Conservation (phyloP, 2,888 invertebrate genomes). For the Leistus spinibarbis region DNA sequence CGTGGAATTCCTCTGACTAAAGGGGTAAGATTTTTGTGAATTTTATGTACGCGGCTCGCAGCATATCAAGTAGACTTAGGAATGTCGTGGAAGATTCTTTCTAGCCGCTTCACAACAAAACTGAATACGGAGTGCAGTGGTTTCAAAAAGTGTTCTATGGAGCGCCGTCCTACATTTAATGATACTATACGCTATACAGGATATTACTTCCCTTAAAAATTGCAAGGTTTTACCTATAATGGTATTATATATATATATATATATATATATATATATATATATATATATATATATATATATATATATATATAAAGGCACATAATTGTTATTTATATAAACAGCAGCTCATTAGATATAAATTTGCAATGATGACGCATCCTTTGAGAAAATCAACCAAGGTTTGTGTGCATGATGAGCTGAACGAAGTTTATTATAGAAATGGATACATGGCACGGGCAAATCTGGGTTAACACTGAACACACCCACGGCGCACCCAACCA, state of each 20-base stretch:
- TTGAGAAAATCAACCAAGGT: background rate
- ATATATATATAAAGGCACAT: background rate
- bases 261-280: slow-evolving; percentile 6
- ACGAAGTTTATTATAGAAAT: slow-evolving; percentile 16
- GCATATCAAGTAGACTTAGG: slow-evolving; percentile 40
- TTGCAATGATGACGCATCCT: background rate
- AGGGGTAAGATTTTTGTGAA: slow-evolving; percentile 57
- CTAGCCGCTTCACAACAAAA: background rate
- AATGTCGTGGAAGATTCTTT: slow-evolving; percentile 24
- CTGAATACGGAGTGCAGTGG: background rate
- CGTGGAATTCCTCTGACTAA: slow-evolving; percentile 51
- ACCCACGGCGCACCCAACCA: slow-evolving; percentile 11
- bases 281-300: slow-evolving; percentile 6
- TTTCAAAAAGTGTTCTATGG: background rate
- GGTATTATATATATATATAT: background rate
- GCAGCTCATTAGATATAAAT: background rate
- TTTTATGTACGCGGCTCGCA: slow-evolving; percentile 53
- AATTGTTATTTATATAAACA: background rate
- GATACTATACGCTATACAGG: too few species aligned
- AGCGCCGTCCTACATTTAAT: too few species aligned
- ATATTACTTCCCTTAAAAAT: too few species aligned
- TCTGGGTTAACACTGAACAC: slow-evolving; percentile 16
- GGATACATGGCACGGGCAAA: slow-evolving; percentile 13
- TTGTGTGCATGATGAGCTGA: background rate
- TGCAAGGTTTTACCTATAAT: background rate